phyloP scores from a whole-genome alignment of 2,888 invertebrate genomes.

The Diaprepes abbreviatus region DNA sequence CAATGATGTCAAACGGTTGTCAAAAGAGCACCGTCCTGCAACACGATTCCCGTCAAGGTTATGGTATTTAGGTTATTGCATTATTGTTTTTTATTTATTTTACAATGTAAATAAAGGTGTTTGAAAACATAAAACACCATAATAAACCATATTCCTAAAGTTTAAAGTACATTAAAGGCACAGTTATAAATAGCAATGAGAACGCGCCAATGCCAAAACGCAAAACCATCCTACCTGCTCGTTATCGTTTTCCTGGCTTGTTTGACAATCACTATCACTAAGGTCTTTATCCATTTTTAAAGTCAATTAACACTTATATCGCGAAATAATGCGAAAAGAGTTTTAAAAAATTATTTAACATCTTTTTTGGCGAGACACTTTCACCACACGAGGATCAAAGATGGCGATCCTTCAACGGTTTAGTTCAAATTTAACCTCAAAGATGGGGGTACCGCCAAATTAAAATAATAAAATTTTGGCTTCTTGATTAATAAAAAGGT shows the following conservation, averaged over 20 bases:
- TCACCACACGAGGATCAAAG: conserved; percentile 68
- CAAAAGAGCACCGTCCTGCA: conserved; percentile 28
- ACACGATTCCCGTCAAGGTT: conserved; percentile 33
- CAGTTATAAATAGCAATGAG: conserved; percentile 45
- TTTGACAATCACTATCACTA: conserved; percentile 55
- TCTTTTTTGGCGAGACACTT: conserved; percentile 60
- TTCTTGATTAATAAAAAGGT: not conserved
- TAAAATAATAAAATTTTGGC: not conserved
- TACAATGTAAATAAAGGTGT: conserved; percentile 4
- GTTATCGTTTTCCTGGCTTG: conserved; percentile 30
- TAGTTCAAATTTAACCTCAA: conserved; percentile 51
- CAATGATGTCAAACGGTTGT: conserved; percentile 38
- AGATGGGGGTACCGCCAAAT: conserved; percentile 41
- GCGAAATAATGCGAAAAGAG: conserved; percentile 57
- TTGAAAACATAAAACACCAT: not conserved
- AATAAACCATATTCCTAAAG: conserved; percentile 5
- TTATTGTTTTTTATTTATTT: conserved; percentile 19
- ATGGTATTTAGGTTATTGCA: conserved; percentile 39
- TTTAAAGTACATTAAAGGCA: conserved; percentile 44
- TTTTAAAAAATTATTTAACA: conserved; percentile 58
- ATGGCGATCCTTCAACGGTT: conserved; percentile 61
- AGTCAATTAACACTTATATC: conserved; percentile 56
- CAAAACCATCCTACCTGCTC: conserved; percentile 39
- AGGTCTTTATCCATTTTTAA: conserved; percentile 64
- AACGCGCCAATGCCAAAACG: conserved; percentile 49